phyloP scores from a whole-genome alignment of 1,140 invertebrate species.

The Tetraneura akinire region DNA sequence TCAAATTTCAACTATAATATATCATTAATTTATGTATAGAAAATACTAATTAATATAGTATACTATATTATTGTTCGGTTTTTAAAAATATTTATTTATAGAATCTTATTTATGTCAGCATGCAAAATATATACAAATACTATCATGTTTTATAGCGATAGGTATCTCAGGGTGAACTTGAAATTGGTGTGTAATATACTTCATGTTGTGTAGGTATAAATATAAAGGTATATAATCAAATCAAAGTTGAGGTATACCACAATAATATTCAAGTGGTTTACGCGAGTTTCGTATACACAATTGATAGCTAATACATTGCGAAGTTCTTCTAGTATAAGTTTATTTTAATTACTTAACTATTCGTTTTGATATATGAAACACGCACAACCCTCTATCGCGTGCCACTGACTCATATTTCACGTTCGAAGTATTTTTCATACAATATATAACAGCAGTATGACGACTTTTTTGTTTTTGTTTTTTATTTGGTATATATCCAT shows the following conservation, averaged over 20 bases:
- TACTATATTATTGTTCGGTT: no score
- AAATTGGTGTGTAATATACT: not conserved
- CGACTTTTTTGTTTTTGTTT: not conserved
- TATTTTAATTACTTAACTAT: constrained; percentile 25
- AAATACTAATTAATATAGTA: no score
- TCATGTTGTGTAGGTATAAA: not conserved
- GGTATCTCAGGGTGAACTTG: no score
- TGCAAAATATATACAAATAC: no score
- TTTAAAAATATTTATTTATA: no score
- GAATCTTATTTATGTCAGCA: no score
- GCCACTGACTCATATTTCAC: not conserved
- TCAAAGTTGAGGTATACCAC: constrained; percentile 23
- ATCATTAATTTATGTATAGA: no score
- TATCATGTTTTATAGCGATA: no score
- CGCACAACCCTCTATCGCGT: constrained; percentile 27
- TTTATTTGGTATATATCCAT: no score
- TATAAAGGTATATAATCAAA: not conserved
- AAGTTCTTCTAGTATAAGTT: constrained; percentile 17
- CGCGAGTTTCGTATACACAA: not conserved
- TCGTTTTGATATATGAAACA: not conserved
- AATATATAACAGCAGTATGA: not conserved
- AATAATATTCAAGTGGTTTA: not conserved
- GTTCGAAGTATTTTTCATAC: not conserved
- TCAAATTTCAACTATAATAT: no score
- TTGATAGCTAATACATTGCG: not conserved